phyloP scores from a whole-genome alignment of 35 echinoderm and acorn worm genomes.

The Anneissia japonica region DNA sequence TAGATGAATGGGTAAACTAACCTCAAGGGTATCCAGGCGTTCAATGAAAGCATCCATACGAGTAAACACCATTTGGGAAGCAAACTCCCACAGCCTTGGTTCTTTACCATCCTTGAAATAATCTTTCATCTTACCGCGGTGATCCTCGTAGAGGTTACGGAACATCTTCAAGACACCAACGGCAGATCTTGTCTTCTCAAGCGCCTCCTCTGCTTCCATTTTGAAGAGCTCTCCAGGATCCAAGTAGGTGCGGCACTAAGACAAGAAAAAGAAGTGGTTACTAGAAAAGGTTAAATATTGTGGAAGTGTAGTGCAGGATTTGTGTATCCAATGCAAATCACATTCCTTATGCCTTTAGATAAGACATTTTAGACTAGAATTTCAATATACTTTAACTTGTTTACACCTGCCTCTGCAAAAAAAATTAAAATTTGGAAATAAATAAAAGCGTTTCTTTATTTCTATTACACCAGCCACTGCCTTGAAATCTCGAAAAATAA shows the following conservation, averaged over 20 bases:
- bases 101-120: constrained; percentile 95
- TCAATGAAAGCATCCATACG: constrained; percentile 70
- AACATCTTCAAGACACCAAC: constrained; percentile 58
- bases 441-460: too few species aligned
- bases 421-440: too few species aligned
- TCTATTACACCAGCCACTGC: too few species aligned
- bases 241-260: constrained; percentile 66
- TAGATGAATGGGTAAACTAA: too few species aligned
- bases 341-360: too few species aligned
- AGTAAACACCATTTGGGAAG: constrained; percentile 69
- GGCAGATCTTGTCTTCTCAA: constrained; percentile 64
- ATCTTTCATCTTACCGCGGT: constrained; percentile 71
- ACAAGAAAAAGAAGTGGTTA: background rate
- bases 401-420: too few species aligned
- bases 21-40: constrained; percentile 72
- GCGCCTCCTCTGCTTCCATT: constrained; percentile 82
- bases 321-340: too few species aligned
- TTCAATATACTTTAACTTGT: too few species aligned
- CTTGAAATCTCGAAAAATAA: too few species aligned
- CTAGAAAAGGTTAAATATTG: background rate
- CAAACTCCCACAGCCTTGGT: constrained; percentile 90
- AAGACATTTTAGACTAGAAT: too few species aligned
- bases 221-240: constrained; percentile 93
- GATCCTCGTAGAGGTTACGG: constrained; percentile 58
- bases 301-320: background rate